Evolutionary conservation across 2,113 vertebrate species (phyloP).

Genomic region (Epinephelus lanceolatus): DNA sequence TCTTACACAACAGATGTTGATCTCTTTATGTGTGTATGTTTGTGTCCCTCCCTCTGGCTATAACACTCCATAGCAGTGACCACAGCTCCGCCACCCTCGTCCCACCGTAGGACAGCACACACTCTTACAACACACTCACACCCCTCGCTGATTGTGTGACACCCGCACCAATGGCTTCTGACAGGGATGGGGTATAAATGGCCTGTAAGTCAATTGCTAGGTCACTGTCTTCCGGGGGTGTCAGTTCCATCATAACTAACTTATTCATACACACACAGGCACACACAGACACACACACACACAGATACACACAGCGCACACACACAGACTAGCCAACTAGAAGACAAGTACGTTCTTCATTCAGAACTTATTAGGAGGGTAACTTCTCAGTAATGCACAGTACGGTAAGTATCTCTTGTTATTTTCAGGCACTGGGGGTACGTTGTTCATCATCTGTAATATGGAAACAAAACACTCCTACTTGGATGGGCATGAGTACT

Average conservation of each 20-base stretch:
- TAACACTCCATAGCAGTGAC: slow-evolving; percentile 42
- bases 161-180: slow-evolving; percentile 52
- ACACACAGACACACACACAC: neutral
- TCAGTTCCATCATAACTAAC: slow-evolving; percentile 60
- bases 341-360: neutral
- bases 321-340: neutral
- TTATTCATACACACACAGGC: neutral
- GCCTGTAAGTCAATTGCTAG: slow-evolving; percentile 70
- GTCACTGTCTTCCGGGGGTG: slow-evolving; percentile 63
- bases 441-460: no score
- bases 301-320: neutral
- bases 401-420: neutral
- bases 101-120: slow-evolving; percentile 6
- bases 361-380: neutral
- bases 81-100: slow-evolving; percentile 8
- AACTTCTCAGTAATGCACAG: neutral
- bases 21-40: slow-evolving; percentile 38
- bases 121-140: slow-evolving; percentile 38
- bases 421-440: neutral
- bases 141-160: slow-evolving; percentile 60
- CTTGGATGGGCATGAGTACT: no score
- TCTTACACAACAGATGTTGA: slow-evolving; percentile 61
- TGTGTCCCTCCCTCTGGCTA: slow-evolving; percentile 48
- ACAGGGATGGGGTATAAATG: slow-evolving; percentile 69
- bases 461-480: no score